Percentiles rank a stretch among this genome's conserved stretches.
Conservation (phyloP, 1,140 invertebrate genomes). For the Cydia amplana region DNA sequence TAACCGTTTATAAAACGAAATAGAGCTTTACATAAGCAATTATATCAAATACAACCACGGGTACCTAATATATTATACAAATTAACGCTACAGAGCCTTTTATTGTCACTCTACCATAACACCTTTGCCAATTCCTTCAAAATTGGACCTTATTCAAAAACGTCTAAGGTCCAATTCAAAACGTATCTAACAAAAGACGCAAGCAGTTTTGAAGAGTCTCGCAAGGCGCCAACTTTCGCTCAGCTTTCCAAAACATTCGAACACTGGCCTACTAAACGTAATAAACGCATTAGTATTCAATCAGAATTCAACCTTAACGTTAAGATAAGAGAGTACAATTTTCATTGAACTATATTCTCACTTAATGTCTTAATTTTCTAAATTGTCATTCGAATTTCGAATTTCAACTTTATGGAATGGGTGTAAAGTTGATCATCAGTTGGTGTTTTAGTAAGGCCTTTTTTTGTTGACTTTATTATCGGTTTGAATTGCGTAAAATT, state of each 20-base stretch:
- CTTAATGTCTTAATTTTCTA: background rate
- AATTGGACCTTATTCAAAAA: background rate
- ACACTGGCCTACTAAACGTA: background rate
- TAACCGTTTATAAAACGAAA: too few species aligned
- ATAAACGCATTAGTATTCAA: background rate
- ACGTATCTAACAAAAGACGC: background rate
- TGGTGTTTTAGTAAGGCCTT: background rate
- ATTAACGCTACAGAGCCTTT: conserved; percentile 1
- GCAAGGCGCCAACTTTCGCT: conserved; percentile 28
- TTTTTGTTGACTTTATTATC: conserved; percentile 26
- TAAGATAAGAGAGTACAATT: background rate
- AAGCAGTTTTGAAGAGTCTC: conserved; percentile 8
- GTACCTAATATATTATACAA: background rate
- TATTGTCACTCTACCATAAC: conserved; percentile 24
- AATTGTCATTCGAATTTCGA: background rate
- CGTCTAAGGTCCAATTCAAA: background rate
- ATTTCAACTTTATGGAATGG: background rate
- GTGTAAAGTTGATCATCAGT: background rate
- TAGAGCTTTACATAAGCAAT: background rate
- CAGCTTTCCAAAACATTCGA: conserved; percentile 25
- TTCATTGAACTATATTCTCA: background rate
- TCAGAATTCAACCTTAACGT: background rate
- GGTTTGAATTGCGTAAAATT: conserved; percentile 22
- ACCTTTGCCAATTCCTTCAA: background rate
- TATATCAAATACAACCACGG: background rate